These are phyloP conservation scores for Phylloscopus whistleri DNA, from an alignment of 2,113 vertebrate genomes.

Conservation along the genomic window DNA sequence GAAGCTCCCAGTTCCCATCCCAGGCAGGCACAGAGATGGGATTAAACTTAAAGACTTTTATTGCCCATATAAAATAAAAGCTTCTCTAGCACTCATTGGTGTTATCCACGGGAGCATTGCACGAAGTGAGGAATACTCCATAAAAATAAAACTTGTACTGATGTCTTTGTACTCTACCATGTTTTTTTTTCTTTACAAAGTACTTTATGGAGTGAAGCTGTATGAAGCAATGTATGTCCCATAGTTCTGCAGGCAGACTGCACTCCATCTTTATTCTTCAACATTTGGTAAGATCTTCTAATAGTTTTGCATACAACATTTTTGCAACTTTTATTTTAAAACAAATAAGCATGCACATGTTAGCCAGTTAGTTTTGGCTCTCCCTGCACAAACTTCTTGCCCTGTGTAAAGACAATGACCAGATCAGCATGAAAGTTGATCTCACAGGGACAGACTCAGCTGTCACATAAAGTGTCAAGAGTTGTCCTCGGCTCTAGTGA, in stretches of 20 bases:
- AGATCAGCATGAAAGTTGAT: background rate
- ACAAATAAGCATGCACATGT: background rate
- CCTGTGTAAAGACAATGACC: background rate
- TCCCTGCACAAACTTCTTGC: background rate
- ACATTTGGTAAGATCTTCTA: background rate
- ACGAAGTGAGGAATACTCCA: background rate
- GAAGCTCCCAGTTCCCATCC: background rate
- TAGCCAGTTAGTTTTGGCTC: background rate
- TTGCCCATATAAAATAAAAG: background rate
- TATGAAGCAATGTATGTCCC: background rate
- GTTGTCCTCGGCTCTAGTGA: background rate
- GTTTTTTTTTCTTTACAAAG: background rate
- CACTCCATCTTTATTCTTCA: background rate
- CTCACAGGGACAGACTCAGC: background rate
- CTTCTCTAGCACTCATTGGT: background rate
- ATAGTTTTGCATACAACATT: background rate
- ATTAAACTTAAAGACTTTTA: background rate
- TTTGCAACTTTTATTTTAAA: background rate
- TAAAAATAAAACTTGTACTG: background rate
- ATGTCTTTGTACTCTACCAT: background rate
- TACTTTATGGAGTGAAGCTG: background rate
- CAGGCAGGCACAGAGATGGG: background rate
- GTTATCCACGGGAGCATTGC: background rate
- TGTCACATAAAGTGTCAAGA: background rate
- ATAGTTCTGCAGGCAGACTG: background rate